A percentile compares a stretch with the other conserved stretches of the same genome.
These are phyloP conservation scores for Ylistrum balloti DNA, from an alignment of 1,140 invertebrate species.

Conservation along the genomic window DNA sequence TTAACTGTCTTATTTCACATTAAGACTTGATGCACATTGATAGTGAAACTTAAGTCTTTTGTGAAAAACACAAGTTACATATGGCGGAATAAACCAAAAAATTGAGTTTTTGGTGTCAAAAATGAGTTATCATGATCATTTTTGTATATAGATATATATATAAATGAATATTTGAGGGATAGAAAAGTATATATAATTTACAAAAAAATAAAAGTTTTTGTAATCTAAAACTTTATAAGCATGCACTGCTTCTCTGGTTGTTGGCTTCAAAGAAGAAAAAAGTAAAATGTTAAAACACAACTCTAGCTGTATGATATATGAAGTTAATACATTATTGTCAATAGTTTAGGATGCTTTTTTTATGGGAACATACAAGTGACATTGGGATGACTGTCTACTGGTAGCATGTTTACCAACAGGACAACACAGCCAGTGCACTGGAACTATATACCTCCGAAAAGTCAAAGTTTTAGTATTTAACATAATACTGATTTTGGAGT, in stretches of 20 bases:
- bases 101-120: neutral
- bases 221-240: neutral
- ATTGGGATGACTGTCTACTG: neutral
- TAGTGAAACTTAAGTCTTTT: neutral
- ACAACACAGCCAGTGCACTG: neutral
- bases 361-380: neutral
- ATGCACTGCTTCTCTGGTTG: neutral
- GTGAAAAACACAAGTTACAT: neutral
- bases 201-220: neutral
- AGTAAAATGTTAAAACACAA: neutral
- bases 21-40: neutral
- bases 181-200: neutral
- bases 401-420: neutral
- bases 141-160: neutral
- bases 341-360: neutral
- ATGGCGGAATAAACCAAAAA: neutral
- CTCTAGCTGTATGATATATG: neutral
- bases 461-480: neutral
- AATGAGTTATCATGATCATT: neutral
- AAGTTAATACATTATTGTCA: neutral
- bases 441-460: neutral
- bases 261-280: neutral
- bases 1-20: neutral
- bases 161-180: neutral
- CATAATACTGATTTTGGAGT: neutral